Base-by-base conservation (phyloP, 1,140 invertebrate species). In the Aethina tumida region DNA sequence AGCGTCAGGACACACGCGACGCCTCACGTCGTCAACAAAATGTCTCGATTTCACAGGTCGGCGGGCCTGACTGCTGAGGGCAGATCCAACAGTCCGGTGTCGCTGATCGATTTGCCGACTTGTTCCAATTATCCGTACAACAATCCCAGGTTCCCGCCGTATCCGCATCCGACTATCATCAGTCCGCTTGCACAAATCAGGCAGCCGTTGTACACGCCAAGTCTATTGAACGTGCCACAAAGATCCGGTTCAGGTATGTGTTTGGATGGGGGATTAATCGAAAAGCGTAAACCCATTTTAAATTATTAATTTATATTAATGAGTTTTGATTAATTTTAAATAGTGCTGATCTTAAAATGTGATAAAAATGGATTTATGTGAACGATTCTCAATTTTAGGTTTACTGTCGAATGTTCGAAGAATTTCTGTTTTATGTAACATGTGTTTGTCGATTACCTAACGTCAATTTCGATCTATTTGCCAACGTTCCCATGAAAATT, bases 1-100 rank as follows among this genome's bases (percentile, higher is more conserved):
- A 89, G 83, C 37, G 77, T 92, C 16, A 73, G 95, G 41, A 98
- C 95, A 5, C 95, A 99, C 65, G 84, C 85, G 21, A 84, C 84
- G 19, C 75, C 84, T 35, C 81, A 91, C 59, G 91, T 98, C 46
- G 94, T 97, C 9, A 98, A 98, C 67, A 78, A 85, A 50, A 71
- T 93, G 47, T 97, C 92, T 46, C 32, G 93, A 50, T 98, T 97
- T 67, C 92, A 97, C 59, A 77, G 89, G 50, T 96, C 90, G 51
- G 93, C 94, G 32, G 96, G 95, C 5, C 63, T 98, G 21, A 80
- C 77, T 30, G 65, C 73, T 42, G 69, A 84, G 58, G 83, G 83
- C 0, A 66, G 72, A 41, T 77, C 73, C 14, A 81, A 81, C 52
- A 89, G 85, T 50, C 88, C 89, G 1, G 64, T 68, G 25, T 59